phyloP scores from a whole-genome alignment of 1,140 invertebrate species.

The Danaus plexippus region DNA sequence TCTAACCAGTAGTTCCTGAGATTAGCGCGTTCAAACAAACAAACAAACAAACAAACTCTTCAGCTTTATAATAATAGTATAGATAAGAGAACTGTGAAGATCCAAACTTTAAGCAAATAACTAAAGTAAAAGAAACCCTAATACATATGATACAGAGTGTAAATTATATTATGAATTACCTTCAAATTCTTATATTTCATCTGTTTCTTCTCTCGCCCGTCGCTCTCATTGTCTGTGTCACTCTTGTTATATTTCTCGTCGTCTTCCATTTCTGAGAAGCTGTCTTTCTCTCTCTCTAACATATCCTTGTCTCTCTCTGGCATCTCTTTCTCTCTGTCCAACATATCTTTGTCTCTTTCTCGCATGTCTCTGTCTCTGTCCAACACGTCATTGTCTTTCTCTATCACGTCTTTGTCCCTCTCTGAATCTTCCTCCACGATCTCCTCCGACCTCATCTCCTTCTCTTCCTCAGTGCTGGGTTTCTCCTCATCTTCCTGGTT shows the following conservation, averaged over 20 bases:
- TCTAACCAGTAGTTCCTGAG: no score
- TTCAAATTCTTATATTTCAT: conserved; percentile 61
- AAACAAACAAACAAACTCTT: no score
- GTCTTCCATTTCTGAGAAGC: conserved; percentile 68
- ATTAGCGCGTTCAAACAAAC: no score
- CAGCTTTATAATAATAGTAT: no score
- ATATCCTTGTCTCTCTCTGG: conserved; percentile 50
- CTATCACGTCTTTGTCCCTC: conserved; percentile 1
- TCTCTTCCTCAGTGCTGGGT: conserved; percentile 57
- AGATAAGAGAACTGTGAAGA: neutral
- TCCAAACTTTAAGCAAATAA: neutral
- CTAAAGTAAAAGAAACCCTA: neutral
- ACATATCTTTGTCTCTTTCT: conserved; percentile 29
- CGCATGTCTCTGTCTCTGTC: conserved; percentile 33
- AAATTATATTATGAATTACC: conserved; percentile 26
- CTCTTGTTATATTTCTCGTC: conserved; percentile 66
- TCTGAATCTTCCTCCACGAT: conserved; percentile 37
- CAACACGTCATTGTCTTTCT: conserved; percentile 22
- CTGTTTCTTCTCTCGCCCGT: conserved; percentile 45
- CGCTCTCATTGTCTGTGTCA: conserved; percentile 65
- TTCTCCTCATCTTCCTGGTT: conserved; percentile 58
- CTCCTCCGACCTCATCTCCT: conserved; percentile 49
- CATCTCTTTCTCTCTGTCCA: conserved; percentile 38
- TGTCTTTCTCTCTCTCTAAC: conserved; percentile 62
- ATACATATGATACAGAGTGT: neutral